Evolutionary conservation across 2,113 vertebrate genomes (phyloP).

Genomic region (Nesogale talazaci): DNA sequence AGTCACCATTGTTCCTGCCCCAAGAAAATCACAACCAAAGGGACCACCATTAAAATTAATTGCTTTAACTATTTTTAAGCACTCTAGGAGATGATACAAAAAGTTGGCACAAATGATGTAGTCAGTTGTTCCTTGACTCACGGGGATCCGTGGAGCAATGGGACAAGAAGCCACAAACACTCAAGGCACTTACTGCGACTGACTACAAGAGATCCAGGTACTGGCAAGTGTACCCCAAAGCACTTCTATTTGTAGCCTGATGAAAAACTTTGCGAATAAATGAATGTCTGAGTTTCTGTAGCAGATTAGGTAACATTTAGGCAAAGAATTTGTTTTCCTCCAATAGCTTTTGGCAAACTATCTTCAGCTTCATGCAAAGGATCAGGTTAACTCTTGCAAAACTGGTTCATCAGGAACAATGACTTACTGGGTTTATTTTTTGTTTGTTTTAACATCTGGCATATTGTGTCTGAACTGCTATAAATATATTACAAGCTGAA

Average conservation of each 20-base stretch:
- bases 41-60: not conserved
- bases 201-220: not conserved
- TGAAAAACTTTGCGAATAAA: not conserved
- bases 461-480: slow-evolving; percentile 63
- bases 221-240: not conserved
- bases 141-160: not conserved
- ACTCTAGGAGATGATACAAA: not conserved
- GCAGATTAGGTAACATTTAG: slow-evolving; percentile 6
- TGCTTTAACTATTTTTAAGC: slow-evolving; percentile 4
- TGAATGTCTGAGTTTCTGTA: slow-evolving; percentile 7
- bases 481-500: slow-evolving; percentile 68
- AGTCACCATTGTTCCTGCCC: not conserved
- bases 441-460: not conserved
- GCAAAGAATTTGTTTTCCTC: not conserved
- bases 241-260: not conserved
- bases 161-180: not conserved
- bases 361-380: slow-evolving; percentile 43
- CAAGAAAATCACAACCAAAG: not conserved
- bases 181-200: not conserved
- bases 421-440: slow-evolving; percentile 62
- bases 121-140: not conserved
- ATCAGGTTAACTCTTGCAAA: slow-evolving; percentile 76
- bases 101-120: not conserved
- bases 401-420: slow-evolving; percentile 77
- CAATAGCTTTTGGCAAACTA: slow-evolving; percentile 18